These are phyloP conservation scores for Dicentrarchus labrax DNA, from an alignment of 2,113 vertebrate species.

Conservation along the genomic window DNA sequence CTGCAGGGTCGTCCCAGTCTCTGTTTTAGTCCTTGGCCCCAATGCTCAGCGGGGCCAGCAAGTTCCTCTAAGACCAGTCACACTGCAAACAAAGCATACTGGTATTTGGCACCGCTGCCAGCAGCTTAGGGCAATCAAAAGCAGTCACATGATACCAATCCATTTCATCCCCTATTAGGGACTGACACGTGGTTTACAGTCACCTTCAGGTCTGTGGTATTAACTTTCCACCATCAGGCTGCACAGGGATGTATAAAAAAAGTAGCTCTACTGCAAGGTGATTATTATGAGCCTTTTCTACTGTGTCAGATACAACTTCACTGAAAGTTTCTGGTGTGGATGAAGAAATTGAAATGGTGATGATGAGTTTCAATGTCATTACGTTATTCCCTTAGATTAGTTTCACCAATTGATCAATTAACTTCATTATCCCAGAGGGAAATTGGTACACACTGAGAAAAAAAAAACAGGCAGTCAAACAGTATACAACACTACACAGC, in stretches of 20 bases:
- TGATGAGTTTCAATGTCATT: neutral
- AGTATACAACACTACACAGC: neutral
- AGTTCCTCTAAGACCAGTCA: conserved; percentile 70
- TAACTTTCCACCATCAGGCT: conserved; percentile 25
- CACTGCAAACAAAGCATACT: conserved; percentile 67
- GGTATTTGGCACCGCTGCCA: conserved; percentile 69
- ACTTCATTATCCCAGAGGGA: neutral
- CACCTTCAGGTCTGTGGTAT: conserved; percentile 58
- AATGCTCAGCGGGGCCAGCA: conserved; percentile 37
- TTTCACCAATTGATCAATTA: neutral
- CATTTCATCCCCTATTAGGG: conserved; percentile 65
- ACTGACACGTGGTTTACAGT: conserved; percentile 46
- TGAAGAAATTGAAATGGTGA: neutral
- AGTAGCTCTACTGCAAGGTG: neutral
- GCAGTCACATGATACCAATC: conserved; percentile 67
- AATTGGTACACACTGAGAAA: neutral
- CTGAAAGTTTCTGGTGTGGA: neutral
- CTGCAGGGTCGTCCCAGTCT: conserved; percentile 73
- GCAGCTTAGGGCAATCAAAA: conserved; percentile 76
- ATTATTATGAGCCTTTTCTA: neutral
- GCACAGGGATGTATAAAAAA: conserved; percentile 2
- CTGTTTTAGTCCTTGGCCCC: conserved; percentile 70
- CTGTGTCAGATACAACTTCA: neutral
- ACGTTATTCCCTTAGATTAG: neutral
- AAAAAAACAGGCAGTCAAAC: too few relatives aligned